A percentile compares a stretch with the other conserved stretches of the same genome.
Evolutionary conservation across 2,113 vertebrate species (phyloP).

Genomic region (Stictonetta naevosa): DNA sequence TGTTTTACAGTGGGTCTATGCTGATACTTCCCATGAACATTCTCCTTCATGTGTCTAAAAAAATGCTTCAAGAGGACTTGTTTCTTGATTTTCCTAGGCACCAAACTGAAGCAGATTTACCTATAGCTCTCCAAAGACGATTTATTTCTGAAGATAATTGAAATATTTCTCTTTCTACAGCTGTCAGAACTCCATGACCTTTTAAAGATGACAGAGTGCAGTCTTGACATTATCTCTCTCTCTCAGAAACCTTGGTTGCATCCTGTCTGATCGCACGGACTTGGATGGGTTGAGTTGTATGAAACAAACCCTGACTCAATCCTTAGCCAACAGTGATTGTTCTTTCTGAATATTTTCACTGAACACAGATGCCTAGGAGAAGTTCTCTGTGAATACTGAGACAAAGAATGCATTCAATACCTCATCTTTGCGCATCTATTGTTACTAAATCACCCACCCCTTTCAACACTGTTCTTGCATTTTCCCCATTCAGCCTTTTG

Average conservation of each 20-base stretch:
- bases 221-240: background rate
- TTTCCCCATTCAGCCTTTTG: background rate
- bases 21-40: background rate
- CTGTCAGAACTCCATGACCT: background rate
- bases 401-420: background rate
- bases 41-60: background rate
- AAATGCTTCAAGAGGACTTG: background rate
- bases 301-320: background rate
- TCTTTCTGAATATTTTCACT: background rate
- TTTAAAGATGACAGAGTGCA: background rate
- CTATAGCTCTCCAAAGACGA: background rate
- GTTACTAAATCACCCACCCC: fast-evolving
- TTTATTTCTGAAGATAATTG: background rate
- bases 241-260: background rate
- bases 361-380: background rate
- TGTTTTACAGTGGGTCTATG: background rate
- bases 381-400: background rate
- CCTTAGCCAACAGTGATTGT: background rate
- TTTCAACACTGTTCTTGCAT: background rate
- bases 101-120: background rate
- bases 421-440: background rate
- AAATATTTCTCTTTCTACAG: background rate
- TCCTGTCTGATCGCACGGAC: background rate
- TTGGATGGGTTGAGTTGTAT: background rate
- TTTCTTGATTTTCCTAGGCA: background rate